Conservation (phyloP, 2,113 vertebrate species). For the Ageneiosus marmoratus region DNA sequence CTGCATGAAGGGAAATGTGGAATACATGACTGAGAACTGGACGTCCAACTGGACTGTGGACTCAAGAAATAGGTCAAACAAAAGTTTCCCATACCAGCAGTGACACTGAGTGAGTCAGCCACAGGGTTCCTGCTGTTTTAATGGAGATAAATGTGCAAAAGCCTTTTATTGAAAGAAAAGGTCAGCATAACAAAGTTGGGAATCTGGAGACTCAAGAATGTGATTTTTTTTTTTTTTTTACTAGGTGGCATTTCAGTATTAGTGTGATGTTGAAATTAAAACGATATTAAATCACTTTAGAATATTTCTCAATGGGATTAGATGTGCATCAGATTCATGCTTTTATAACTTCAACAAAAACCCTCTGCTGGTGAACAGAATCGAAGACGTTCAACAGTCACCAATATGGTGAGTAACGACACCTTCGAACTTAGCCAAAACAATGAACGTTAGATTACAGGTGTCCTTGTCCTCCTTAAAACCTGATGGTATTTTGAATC, state of each 20-base stretch:
- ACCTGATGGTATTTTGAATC: not conserved
- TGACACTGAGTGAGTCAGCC: not conserved
- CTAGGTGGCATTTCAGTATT: not conserved
- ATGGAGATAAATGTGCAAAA: constrained; percentile 18
- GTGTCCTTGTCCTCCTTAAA: not conserved
- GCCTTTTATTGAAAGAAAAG: constrained; percentile 1
- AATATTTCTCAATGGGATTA: not conserved
- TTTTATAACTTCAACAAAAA: not conserved
- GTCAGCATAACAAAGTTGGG: constrained; percentile 26
- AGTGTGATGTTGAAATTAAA: not conserved
- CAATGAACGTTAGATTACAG: not conserved
- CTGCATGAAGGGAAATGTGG: no score
- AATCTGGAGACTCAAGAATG: constrained; percentile 30
- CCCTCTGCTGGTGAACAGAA: not conserved
- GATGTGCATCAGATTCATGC: not conserved
- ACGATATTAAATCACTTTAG: not conserved
- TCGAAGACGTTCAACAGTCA: not conserved
- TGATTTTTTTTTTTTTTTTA: not conserved
- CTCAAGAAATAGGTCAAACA: not conserved
- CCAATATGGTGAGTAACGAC: not conserved
- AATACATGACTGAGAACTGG: no score
- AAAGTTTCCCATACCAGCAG: not conserved
- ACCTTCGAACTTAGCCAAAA: not conserved
- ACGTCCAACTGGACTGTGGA: not conserved
- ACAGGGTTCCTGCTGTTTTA: constrained; percentile 15